Percentiles rank a stretch among this genome's conserved stretches.
Conservation (phyloP, 2,797 vertebrate genomes). For the Poeciliopsis infans region DNA sequence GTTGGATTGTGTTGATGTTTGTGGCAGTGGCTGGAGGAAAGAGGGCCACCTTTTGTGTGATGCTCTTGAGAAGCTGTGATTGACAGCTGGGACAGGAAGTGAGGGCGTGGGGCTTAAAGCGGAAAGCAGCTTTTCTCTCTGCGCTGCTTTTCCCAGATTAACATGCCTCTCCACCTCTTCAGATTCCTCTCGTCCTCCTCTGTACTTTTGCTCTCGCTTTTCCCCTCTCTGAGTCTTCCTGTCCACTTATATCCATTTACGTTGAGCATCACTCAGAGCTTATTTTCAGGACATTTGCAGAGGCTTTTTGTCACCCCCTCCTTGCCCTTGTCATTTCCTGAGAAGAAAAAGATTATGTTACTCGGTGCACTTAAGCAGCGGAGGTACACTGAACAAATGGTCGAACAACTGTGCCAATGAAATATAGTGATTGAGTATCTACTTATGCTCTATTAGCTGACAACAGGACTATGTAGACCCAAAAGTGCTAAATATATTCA, state of each 20-base stretch:
- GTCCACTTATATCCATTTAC: conserved; percentile 51
- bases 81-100: conserved; percentile 75
- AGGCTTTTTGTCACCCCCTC: conserved; percentile 28
- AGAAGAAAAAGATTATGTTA: conserved; percentile 51
- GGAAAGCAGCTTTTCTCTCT: conserved; percentile 72
- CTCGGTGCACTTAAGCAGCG: conserved; percentile 34
- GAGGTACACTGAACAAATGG: conserved; percentile 50
- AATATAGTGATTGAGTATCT: conserved; percentile 58
- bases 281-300: conserved; percentile 38
- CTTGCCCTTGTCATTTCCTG: conserved; percentile 45
- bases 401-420: conserved; percentile 45
- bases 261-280: conserved; percentile 33
- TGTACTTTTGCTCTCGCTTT: conserved; percentile 24
- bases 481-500: conserved; percentile 10
- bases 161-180: conserved; percentile 72
- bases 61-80: conserved; percentile 67
- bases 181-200: conserved; percentile 57
- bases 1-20: conserved; percentile 45
- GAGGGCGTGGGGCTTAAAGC: conserved; percentile 66
- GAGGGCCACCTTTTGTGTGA: conserved; percentile 64
- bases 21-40: conserved; percentile 27
- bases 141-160: conserved; percentile 71
- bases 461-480: conserved; percentile 23
- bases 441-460: conserved; percentile 68
- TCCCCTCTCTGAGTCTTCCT: conserved; percentile 36